Evolutionary conservation across 1,140 invertebrate genomes (phyloP), one percentile per base, ranked within the genome.

Genomic region (Chrysoperla carnea): DNA sequence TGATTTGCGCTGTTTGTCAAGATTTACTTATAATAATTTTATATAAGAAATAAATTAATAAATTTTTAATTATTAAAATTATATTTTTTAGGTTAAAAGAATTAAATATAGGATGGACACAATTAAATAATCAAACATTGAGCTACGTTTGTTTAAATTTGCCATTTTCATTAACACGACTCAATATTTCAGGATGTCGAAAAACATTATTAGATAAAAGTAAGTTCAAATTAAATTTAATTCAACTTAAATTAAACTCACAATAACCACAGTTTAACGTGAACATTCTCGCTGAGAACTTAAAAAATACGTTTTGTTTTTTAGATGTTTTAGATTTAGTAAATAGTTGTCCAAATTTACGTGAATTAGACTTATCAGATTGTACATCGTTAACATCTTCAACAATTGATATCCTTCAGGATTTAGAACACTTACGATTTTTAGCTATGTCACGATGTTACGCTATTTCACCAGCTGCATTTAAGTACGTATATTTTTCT

Each of bases 331-430:
- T 58, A 9, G 59, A 68, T 31, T 61, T 90, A 37, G 70, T 75
- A 1, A 60, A 59, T 27, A 67, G 73, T 8, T 88, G 84, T 57
- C 70, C 77, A 0, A 61, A 73, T 35, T 61, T 93, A n/a, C 58
- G 78, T 29, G 85, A 90, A 61, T 62, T 93, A 36, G 87, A 92
- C 63, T 55, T 91, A 37, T 90, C 85, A 42, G 89, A 93, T 61
- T 83, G 82, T 47, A 75, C 78, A n/a, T 60, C 68, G 14, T 56
- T 92, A 1, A 78, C 80, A 1, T 67, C 69, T 6, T 54, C 59
- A 13, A 60, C 71, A 15, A 62, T 87, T 1, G 53, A 64, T 1
- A 58, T 66, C 45, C 66, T 90, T 37, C 55, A 70, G n/a, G 58
- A 67, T 36, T 67, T 90, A n/a, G 53, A 61, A 11, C 65, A 76